Evolutionary conservation across 1,140 invertebrate species (phyloP), one percentile per base, ranked within the genome.

Genomic region (Cylas formicarius): DNA sequence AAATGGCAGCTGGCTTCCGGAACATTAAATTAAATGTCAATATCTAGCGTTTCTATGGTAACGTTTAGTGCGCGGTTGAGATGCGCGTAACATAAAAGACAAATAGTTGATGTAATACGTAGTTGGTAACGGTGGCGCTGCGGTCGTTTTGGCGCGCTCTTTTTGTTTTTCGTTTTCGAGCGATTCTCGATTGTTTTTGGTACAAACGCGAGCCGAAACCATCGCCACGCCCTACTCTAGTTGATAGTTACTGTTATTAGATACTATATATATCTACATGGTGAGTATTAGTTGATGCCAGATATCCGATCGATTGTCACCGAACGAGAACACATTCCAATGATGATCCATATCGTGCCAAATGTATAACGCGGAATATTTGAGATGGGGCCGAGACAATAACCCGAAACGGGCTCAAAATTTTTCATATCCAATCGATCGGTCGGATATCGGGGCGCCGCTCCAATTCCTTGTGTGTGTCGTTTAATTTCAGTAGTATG

Each of bases 1-100:
- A n/a, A n/a, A n/a, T n/a, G n/a, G n/a, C n/a, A n/a, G n/a, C n/a
- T n/a, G n/a, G n/a, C n/a, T n/a, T n/a, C n/a, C n/a, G n/a, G n/a
- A n/a, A n/a, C n/a, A n/a, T n/a, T n/a, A n/a, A n/a, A n/a, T n/a
- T n/a, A n/a, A n/a, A n/a, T n/a, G n/a, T n/a, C n/a, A n/a, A n/a
- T n/a, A n/a, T n/a, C n/a, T n/a, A n/a, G n/a, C n/a, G n/a, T n/a
- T n/a, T n/a, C n/a, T n/a, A n/a, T n/a, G n/a, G n/a, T n/a, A n/a
- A n/a, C n/a, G n/a, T n/a, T n/a, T n/a, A n/a, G n/a, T n/a, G n/a
- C n/a, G n/a, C n/a, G n/a, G n/a, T n/a, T n/a, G n/a, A n/a, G n/a
- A n/a, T n/a, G n/a, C n/a, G n/a, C n/a, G n/a, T n/a, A n/a, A n/a
- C 38, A 51, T 58, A 59, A 62, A 61, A 62, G 58, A 62, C 57